Conservation (phyloP, 2,888 invertebrate species). For the Serripes groenlandicus region DNA sequence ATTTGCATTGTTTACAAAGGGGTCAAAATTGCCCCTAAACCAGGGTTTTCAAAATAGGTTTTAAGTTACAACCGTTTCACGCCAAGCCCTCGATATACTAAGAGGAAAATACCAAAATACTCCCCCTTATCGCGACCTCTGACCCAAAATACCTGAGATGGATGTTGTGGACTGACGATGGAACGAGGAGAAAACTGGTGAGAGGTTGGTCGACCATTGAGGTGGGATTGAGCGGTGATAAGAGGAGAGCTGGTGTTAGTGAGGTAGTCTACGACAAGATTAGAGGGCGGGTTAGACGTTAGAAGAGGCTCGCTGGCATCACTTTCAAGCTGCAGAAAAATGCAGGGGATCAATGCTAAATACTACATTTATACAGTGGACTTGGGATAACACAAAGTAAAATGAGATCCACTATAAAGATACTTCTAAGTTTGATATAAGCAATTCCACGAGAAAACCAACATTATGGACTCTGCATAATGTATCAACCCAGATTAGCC, state of each 20-base stretch:
- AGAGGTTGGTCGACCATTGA: neutral
- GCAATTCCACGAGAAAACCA: neutral
- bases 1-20: too few species aligned
- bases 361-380: neutral
- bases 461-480: neutral
- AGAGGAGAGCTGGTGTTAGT: slow-evolving; percentile 48
- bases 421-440: neutral
- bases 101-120: too few species aligned
- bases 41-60: too few species aligned
- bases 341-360: too few species aligned
- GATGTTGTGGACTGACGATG: slow-evolving; percentile 58
- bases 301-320: slow-evolving; percentile 58
- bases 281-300: slow-evolving; percentile 43
- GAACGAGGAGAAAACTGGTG: slow-evolving; percentile 31
- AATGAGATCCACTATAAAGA: neutral
- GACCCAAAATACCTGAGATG: slow-evolving; percentile 56
- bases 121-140: too few species aligned
- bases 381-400: neutral
- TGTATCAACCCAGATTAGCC: too few species aligned
- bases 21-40: too few species aligned
- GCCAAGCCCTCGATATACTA: too few species aligned
- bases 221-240: slow-evolving; percentile 1
- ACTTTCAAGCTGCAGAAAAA: slow-evolving; percentile 38
- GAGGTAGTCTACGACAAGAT: slow-evolving; percentile 55
- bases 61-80: too few species aligned